phyloP scores from a whole-genome alignment of 2,797 vertebrate species.

The Enteromius trimaculatus region DNA sequence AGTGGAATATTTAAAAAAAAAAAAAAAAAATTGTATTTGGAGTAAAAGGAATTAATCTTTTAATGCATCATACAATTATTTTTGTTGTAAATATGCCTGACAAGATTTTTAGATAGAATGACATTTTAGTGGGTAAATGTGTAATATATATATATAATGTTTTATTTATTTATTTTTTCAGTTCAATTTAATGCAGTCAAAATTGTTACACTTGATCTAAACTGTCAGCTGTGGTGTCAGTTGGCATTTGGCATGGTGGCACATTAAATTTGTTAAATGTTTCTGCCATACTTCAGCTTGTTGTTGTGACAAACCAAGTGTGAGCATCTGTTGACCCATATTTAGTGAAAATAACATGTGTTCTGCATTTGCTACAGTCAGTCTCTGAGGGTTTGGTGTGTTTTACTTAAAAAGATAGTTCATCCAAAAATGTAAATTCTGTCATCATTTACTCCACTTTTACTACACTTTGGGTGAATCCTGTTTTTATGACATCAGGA shows the following conservation, averaged over 20 bases:
- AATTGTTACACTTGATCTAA: background rate
- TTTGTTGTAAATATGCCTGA: no score
- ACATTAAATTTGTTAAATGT: background rate
- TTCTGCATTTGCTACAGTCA: background rate
- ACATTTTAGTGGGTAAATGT: no score
- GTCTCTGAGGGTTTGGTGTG: background rate
- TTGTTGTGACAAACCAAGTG: background rate
- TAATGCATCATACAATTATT: no score
- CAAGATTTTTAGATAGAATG: no score
- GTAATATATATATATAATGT: no score
- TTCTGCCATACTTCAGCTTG: background rate
- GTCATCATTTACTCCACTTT: background rate
- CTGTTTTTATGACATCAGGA: slow-evolving; percentile 47
- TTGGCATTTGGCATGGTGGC: background rate
- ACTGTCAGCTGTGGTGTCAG: background rate
- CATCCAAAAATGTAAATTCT: background rate
- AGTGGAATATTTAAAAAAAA: no score
- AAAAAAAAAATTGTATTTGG: no score
- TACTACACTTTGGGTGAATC: background rate
- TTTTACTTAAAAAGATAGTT: background rate
- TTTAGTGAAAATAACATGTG: background rate
- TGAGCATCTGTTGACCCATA: background rate
- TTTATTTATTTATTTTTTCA: no score
- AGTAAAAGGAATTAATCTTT: no score
- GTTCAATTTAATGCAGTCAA: background rate